phyloP scores from a whole-genome alignment of 2,113 vertebrate species.

The Erythrocercus mccallii region DNA sequence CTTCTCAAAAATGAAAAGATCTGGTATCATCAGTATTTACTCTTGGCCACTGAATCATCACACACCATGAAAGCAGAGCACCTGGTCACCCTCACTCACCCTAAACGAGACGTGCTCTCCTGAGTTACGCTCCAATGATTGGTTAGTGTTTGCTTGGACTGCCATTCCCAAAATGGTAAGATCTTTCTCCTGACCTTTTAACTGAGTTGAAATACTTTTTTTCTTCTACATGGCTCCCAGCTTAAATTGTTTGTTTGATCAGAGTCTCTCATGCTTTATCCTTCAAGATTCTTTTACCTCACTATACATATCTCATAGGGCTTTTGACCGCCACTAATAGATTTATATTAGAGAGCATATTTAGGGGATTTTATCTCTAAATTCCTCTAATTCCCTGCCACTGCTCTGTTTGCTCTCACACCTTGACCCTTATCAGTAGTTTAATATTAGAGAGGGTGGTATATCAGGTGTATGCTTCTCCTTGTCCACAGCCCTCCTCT shows the following conservation, averaged over 20 bases:
- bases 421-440: not conserved
- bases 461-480: not conserved
- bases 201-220: not conserved
- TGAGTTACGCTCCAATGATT: not conserved
- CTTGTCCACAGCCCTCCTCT: not conserved
- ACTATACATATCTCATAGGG: not conserved
- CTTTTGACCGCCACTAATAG: not conserved
- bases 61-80: not conserved
- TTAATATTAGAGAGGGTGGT: not conserved
- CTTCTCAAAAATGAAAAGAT: not conserved
- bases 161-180: not conserved
- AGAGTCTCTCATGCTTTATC: not conserved
- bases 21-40: not conserved
- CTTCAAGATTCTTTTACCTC: not conserved
- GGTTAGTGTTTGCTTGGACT: not conserved
- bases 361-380: not conserved
- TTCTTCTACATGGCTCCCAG: not conserved
- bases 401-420: not conserved
- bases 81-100: not conserved
- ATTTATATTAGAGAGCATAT: not conserved
- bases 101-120: not conserved
- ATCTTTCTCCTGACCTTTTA: conserved; percentile 1
- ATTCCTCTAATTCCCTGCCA: not conserved
- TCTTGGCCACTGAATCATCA: not conserved
- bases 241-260: not conserved